Percentiles rank a stretch among this genome's conserved stretches.
Evolutionary conservation across 2,888 invertebrate genomes (phyloP).

Genomic region (Melanotus villosus): DNA sequence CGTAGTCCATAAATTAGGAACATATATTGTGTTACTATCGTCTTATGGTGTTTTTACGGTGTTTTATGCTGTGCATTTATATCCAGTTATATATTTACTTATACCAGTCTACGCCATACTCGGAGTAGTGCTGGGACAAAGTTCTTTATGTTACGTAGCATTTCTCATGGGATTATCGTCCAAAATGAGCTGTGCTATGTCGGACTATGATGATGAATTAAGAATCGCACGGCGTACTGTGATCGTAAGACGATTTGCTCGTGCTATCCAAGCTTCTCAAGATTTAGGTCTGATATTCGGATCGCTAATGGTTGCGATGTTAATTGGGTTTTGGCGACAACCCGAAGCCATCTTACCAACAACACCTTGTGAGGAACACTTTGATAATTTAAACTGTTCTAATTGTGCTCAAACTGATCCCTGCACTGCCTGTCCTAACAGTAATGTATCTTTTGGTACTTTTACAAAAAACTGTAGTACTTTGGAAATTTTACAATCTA

Average conservation of each 20-base stretch:
- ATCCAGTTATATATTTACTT: slow-evolving; percentile 71
- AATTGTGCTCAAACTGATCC: slow-evolving; percentile 39
- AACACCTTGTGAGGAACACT: slow-evolving; percentile 4
- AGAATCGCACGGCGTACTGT: slow-evolving; percentile 61
- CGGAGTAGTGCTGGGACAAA: slow-evolving; percentile 72
- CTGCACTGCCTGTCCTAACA: slow-evolving; percentile 37
- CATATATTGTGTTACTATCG: slow-evolving; percentile 68
- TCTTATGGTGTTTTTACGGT: slow-evolving; percentile 72
- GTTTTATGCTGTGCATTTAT: slow-evolving; percentile 75
- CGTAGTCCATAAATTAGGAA: slow-evolving; percentile 71
- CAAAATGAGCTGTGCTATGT: slow-evolving; percentile 66
- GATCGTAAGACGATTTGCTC: slow-evolving; percentile 69
- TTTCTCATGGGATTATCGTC: slow-evolving; percentile 68
- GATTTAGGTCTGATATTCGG: slow-evolving; percentile 74
- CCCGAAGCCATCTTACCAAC: background rate
- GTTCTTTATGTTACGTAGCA: slow-evolving; percentile 59
- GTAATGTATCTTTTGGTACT: slow-evolving; percentile 27
- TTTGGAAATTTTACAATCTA: slow-evolving; percentile 25
- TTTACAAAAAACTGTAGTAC: slow-evolving; percentile 36
- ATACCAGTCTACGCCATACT: slow-evolving; percentile 71
- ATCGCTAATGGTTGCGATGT: slow-evolving; percentile 69
- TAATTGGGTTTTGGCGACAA: slow-evolving; percentile 56
- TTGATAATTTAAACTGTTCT: slow-evolving; percentile 28
- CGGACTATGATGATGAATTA: slow-evolving; percentile 67
- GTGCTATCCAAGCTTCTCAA: slow-evolving; percentile 72